phyloP scores from a whole-genome alignment of 2,113 vertebrate genomes.

The Bungarus multicinctus region DNA sequence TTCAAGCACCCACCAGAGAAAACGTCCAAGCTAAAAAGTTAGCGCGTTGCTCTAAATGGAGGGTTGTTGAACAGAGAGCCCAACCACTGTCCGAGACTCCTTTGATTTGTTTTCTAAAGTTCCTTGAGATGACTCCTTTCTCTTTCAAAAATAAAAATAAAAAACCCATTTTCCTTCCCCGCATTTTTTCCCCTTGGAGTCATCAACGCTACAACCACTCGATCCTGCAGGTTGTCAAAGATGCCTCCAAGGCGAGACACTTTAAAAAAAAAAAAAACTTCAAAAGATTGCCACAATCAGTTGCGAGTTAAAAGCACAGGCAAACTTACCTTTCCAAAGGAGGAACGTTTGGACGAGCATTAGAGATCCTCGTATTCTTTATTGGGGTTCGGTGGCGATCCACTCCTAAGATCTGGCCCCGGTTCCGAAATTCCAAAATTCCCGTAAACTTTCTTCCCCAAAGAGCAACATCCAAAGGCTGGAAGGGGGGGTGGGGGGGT shows the following conservation, averaged over 20 bases:
- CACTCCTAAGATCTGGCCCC: not conserved
- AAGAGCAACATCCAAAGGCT: slow-evolving; percentile 18
- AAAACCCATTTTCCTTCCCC: not conserved
- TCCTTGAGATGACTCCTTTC: not conserved
- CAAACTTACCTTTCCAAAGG: slow-evolving; percentile 19
- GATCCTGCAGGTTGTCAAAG: not conserved
- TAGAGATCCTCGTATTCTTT: not conserved
- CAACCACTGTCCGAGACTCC: not conserved
- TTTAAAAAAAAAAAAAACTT: too few species aligned
- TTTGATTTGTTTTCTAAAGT: not conserved
- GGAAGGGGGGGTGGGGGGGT: too few species aligned
- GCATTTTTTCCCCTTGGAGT: not conserved
- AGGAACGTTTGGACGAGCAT: not conserved
- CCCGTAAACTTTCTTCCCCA: not conserved
- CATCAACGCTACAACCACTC: not conserved
- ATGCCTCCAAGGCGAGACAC: too few species aligned
- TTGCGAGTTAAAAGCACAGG: not conserved
- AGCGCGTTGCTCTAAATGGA: not conserved
- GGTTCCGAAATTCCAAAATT: not conserved
- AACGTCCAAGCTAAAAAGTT: not conserved
- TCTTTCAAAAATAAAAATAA: not conserved
- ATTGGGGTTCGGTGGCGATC: not conserved
- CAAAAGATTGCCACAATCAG: not conserved
- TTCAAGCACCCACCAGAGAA: not conserved
- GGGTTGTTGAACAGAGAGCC: not conserved